Conservation (phyloP, 2,113 vertebrate species). For the Sminthopsis crassicaudata region DNA sequence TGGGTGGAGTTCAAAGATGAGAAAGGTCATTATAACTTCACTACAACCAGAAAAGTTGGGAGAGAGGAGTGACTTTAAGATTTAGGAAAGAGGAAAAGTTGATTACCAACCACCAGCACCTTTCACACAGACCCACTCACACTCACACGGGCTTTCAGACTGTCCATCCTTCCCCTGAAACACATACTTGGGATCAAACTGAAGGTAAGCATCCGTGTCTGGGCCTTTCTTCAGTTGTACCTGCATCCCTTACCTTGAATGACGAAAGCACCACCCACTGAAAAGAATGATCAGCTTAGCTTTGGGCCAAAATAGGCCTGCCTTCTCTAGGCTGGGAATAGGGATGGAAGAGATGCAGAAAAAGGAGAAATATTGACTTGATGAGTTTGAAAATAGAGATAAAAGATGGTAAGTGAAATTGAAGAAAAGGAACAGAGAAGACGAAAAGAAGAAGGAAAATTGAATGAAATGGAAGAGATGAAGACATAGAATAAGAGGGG, state of each 20-base stretch:
- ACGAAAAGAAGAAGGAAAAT: background rate
- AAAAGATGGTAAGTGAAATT: background rate
- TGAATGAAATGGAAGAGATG: conserved; percentile 27
- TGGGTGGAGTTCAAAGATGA: background rate
- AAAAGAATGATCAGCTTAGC: background rate
- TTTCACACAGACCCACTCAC: background rate
- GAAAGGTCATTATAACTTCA: background rate
- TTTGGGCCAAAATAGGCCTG: background rate
- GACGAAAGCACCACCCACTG: background rate
- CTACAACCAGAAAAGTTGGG: background rate
- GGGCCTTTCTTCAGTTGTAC: background rate
- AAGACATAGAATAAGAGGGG: background rate
- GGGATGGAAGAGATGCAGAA: background rate
- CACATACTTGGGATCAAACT: background rate
- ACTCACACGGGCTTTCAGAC: background rate
- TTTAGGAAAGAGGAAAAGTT: background rate
- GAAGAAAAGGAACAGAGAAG: background rate
- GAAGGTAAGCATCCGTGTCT: background rate
- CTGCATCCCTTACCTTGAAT: no score
- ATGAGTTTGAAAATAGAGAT: background rate
- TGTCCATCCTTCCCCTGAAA: background rate
- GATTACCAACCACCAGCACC: background rate
- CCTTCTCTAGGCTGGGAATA: background rate
- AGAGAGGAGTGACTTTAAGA: background rate
- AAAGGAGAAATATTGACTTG: background rate